phyloP scores from a whole-genome alignment of 2,113 vertebrate species.

The Chaenogobius annularis region DNA sequence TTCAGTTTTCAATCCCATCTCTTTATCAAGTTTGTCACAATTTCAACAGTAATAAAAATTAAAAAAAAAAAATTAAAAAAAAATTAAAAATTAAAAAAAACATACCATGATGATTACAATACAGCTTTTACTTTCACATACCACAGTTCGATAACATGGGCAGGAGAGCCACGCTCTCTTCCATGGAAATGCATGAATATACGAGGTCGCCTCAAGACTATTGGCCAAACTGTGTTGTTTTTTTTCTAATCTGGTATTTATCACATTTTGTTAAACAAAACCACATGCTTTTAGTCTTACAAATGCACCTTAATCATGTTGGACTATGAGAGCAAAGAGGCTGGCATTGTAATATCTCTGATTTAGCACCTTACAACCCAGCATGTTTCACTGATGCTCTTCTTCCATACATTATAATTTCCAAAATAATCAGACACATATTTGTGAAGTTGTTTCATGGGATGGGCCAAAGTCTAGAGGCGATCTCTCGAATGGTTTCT shows the following conservation, averaged over 20 bases:
- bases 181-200: conserved; percentile 74
- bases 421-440: conserved; percentile 66
- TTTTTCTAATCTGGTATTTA: conserved; percentile 70
- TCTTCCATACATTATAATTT: conserved; percentile 77
- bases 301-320: conserved; percentile 82
- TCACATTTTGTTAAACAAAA: conserved; percentile 70
- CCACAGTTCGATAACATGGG: conserved; percentile 66
- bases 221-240: conserved; percentile 73
- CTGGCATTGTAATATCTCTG: conserved; percentile 79
- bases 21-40: conserved; percentile 65
- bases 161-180: conserved; percentile 67
- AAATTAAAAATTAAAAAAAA: conserved; percentile 52
- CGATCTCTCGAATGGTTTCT: conserved; percentile 79
- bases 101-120: conserved; percentile 64
- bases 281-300: conserved; percentile 79
- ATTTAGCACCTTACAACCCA: conserved; percentile 84
- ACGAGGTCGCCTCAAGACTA: conserved; percentile 82
- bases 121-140: conserved; percentile 74
- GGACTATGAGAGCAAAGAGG: conserved; percentile 64
- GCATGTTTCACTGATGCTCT: conserved; percentile 82
- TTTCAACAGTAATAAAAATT: conserved; percentile 45
- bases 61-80: conserved; percentile 13
- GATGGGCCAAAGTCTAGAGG: conserved; percentile 86
- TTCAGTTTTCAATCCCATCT: conserved; percentile 72
- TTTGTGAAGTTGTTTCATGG: conserved; percentile 77